These are phyloP conservation scores for Chrysaora quinquecirrha DNA, from an alignment of 30 jellyfish, hydroid and myxozoan genomes.

Conservation along the genomic window DNA sequence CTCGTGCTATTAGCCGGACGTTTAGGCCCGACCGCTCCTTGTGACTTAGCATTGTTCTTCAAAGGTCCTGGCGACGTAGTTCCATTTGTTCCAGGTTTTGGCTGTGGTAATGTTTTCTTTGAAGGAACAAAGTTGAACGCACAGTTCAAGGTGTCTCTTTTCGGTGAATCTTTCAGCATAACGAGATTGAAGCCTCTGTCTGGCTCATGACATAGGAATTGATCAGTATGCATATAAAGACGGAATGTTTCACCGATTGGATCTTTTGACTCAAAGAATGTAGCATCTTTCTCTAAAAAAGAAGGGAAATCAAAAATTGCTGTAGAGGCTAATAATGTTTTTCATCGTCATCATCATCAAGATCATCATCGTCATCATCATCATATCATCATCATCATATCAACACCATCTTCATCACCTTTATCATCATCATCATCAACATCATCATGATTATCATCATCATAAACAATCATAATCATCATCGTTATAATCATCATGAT, in stretches of 20 bases:
- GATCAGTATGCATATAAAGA: conserved; percentile 40
- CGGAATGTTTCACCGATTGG: conserved; percentile 51
- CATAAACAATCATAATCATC: no score
- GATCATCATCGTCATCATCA: no score
- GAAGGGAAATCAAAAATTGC: no score
- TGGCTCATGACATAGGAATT: conserved; percentile 60
- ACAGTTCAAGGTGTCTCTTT: conserved; percentile 61
- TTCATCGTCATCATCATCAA: no score
- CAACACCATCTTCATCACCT: no score
- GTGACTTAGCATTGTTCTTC: neutral
- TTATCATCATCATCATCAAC: no score
- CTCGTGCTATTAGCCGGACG: neutral
- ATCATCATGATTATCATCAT: no score
- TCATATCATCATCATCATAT: no score
- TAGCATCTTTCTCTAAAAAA: conserved; percentile 63
- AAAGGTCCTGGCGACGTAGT: no score
- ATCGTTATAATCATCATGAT: no score
- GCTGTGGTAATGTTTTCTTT: no score
- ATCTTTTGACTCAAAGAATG: conserved; percentile 49
- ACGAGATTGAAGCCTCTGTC: conserved; percentile 38
- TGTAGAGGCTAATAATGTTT: no score
- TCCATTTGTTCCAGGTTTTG: conserved; percentile 2
- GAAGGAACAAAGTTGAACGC: conserved; percentile 35
- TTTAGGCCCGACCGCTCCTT: neutral
- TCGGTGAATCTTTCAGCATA: conserved; percentile 56